Conservation (phyloP, 2,888 invertebrate species). For the Sinhomidia bicolor region DNA sequence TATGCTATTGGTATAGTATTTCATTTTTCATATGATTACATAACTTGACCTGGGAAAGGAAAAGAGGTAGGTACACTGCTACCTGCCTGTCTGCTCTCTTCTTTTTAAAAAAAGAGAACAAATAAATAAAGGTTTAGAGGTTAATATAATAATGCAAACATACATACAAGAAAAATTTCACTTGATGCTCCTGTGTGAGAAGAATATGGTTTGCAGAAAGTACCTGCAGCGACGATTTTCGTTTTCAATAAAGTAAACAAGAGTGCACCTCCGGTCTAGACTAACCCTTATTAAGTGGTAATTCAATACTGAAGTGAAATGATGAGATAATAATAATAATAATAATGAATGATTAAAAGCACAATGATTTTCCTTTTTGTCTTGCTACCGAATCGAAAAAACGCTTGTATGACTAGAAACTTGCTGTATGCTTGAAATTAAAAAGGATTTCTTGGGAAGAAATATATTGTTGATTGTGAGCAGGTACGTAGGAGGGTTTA, state of each 20-base stretch:
- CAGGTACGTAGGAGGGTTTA: neutral
- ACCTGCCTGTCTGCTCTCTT: neutral
- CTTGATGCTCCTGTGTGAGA: conserved; percentile 65
- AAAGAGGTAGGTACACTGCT: neutral
- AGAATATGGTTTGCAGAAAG: neutral
- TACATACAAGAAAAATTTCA: conserved; percentile 56
- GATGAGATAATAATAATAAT: neutral
- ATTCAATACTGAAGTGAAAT: conserved; percentile 28
- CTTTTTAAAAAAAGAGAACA: conserved; percentile 41
- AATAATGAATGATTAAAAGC: neutral
- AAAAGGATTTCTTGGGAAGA: conserved; percentile 20
- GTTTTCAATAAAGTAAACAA: conserved; percentile 56
- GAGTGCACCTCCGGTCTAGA: conserved; percentile 33
- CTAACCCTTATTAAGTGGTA: conserved; percentile 39
- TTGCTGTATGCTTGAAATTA: too few species aligned
- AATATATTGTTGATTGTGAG: neutral
- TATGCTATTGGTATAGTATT: neutral
- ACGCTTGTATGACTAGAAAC: too few species aligned
- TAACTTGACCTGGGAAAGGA: neutral
- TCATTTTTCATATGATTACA: conserved; percentile 3
- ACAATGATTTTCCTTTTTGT: conserved; percentile 7
- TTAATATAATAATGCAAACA: conserved; percentile 50
- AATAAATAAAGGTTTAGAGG: conserved; percentile 24
- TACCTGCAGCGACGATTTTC: conserved; percentile 33
- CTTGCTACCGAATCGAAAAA: neutral